Percentiles rank a stretch among this genome's conserved stretches.
phyloP scores from a whole-genome alignment of 2,113 vertebrate genomes.

The Passer montanus region DNA sequence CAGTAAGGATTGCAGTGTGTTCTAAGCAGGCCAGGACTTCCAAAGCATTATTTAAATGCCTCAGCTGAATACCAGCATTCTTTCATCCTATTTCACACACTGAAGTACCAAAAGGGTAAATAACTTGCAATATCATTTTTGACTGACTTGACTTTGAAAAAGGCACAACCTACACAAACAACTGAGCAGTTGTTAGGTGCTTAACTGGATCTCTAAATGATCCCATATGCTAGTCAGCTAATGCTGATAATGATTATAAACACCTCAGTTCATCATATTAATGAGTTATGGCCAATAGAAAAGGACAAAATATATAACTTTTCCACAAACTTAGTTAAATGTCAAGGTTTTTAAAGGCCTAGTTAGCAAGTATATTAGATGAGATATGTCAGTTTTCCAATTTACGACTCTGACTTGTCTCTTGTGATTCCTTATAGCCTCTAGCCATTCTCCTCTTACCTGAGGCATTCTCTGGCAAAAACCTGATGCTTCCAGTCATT shows the following conservation, averaged over 20 bases:
- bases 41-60: conserved; percentile 76
- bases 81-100: conserved; percentile 73
- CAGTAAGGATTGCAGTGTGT: conserved; percentile 15
- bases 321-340: conserved; percentile 86
- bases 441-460: conserved; percentile 99
- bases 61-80: conserved; percentile 69
- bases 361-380: conserved; percentile 99
- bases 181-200: conserved; percentile 33
- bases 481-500: conserved; percentile 99
- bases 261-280: conserved; percentile 72
- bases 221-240: conserved; percentile 30
- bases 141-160: conserved; percentile 81
- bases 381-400: conserved; percentile 99
- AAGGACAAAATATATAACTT: conserved; percentile 82
- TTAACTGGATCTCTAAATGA: conserved; percentile 60
- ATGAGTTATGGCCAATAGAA: conserved; percentile 79
- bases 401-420: conserved; percentile 94
- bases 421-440: conserved; percentile 95
- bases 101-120: conserved; percentile 79
- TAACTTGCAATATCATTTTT: conserved; percentile 79
- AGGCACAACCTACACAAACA: conserved; percentile 68
- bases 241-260: conserved; percentile 72
- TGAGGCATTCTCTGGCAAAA: conserved; percentile 96
- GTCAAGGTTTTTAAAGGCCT: conserved; percentile 99
- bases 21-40: conserved; percentile 58